Conservation (phyloP, 2,888 invertebrate genomes). For the Torymus texanus region DNA sequence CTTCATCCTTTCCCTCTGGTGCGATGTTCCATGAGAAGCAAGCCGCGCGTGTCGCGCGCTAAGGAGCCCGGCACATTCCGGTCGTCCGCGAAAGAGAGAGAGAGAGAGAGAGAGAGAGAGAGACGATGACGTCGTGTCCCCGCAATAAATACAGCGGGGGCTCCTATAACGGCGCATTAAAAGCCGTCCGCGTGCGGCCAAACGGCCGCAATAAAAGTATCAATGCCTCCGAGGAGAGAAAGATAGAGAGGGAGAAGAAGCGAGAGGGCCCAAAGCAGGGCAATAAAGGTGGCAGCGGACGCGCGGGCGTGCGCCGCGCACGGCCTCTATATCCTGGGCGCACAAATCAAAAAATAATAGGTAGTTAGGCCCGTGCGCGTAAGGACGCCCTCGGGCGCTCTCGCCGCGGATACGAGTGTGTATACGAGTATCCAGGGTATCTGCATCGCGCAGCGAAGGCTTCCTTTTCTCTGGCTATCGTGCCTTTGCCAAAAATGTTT, state of each 20-base stretch:
- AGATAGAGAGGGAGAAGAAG: neutral
- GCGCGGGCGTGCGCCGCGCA: constrained; percentile 48
- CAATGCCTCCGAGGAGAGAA: constrained; percentile 52
- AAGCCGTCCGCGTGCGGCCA: constrained; percentile 38
- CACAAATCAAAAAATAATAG: constrained; percentile 67
- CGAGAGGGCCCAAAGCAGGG: constrained; percentile 52
- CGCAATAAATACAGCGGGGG: constrained; percentile 59
- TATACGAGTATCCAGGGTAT: too few species aligned
- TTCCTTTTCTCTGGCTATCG: too few species aligned
- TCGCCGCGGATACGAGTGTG: too few species aligned
- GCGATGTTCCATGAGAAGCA: too few species aligned
- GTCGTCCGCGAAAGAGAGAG: too few species aligned
- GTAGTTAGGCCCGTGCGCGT: constrained; percentile 60
- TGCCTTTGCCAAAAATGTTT: too few species aligned
- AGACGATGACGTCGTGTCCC: constrained; percentile 53
- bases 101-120: too few species aligned
- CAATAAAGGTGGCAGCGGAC: constrained; percentile 55
- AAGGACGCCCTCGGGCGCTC: constrained; percentile 37
- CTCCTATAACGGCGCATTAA: constrained; percentile 58
- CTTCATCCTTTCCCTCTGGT: too few species aligned
- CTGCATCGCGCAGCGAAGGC: too few species aligned
- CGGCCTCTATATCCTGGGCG: constrained; percentile 45
- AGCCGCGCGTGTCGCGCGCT: too few species aligned
- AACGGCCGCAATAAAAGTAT: constrained; percentile 61
- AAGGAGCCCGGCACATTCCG: too few species aligned